A percentile compares a stretch with the other conserved stretches of the same genome.
These are phyloP conservation scores for Leguminivora glycinivorella DNA, from an alignment of 1,140 invertebrate genomes.

Conservation along the genomic window DNA sequence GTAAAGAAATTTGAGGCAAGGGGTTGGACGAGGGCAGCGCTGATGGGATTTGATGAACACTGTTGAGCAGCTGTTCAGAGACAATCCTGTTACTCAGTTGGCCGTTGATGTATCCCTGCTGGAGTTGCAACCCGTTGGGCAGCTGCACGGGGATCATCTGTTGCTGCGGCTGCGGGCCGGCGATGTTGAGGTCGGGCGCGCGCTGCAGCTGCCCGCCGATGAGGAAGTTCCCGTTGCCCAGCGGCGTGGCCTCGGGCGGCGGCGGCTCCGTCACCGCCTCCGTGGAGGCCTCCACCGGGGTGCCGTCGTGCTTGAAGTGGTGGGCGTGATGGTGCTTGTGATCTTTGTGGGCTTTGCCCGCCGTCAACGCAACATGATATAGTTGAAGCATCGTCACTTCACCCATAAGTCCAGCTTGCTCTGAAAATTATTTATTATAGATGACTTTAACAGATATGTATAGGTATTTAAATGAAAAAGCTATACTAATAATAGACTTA, in stretches of 20 bases:
- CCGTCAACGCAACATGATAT: conserved; percentile 87
- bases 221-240: conserved; percentile 80
- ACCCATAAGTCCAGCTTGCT: conserved; percentile 84
- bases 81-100: conserved; percentile 80
- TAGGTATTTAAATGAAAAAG: background rate
- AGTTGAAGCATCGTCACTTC: conserved; percentile 89
- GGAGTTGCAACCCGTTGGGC: conserved; percentile 70
- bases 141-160: conserved; percentile 75
- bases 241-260: conserved; percentile 68
- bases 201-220: conserved; percentile 86
- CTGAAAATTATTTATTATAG: conserved; percentile 54
- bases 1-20: conserved; percentile 41
- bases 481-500: too few species aligned
- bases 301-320: conserved; percentile 86
- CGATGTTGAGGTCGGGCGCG: conserved; percentile 80
- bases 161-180: conserved; percentile 71
- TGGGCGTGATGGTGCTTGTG: conserved; percentile 91
- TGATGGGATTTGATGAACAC: conserved; percentile 47
- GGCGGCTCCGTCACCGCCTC: conserved; percentile 80
- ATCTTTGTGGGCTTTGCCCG: conserved; percentile 89
- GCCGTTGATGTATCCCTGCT: conserved; percentile 81
- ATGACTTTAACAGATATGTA: background rate
- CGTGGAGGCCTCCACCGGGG: conserved; percentile 79
- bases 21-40: conserved; percentile 37
- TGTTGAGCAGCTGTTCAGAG: conserved; percentile 79